A percentile compares a stretch with the other conserved stretches of the same genome.
Evolutionary conservation across 2,113 vertebrate genomes (phyloP).

Genomic region (Tetrao urogallus): DNA sequence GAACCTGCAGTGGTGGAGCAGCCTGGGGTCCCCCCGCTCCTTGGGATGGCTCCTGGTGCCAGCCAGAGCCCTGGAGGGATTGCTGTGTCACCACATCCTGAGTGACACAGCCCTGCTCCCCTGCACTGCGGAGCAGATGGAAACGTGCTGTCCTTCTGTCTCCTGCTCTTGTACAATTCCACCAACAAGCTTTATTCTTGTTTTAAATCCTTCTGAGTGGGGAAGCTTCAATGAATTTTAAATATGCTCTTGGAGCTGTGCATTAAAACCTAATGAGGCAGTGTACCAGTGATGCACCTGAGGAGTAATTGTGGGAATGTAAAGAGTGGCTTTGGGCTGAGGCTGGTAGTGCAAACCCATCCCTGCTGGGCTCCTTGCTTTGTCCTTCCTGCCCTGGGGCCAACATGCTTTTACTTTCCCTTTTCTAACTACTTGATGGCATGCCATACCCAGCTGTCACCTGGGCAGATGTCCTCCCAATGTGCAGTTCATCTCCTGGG

Average conservation of each 20-base stretch:
- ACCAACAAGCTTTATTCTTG: neutral
- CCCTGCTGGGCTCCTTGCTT: neutral
- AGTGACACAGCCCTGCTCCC: neutral
- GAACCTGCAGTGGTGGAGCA: neutral
- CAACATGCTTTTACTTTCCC: neutral
- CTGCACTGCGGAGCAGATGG: constrained; percentile 24
- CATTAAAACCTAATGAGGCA: constrained; percentile 15
- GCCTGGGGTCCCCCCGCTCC: neutral
- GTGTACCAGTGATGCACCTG: neutral
- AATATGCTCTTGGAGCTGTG: neutral
- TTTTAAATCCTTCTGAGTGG: neutral
- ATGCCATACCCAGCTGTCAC: neutral
- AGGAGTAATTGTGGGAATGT: neutral
- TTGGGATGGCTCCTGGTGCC: neutral
- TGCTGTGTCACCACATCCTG: neutral
- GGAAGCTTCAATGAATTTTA: neutral
- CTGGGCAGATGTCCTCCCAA: neutral
- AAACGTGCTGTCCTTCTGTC: neutral
- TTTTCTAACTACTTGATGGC: fast-evolving
- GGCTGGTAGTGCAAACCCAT: neutral
- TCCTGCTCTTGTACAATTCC: neutral
- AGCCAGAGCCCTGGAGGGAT: neutral
- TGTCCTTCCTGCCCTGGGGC: neutral
- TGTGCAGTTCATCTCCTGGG: fast-evolving
- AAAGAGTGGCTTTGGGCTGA: neutral